Evolutionary conservation across 2,797 vertebrate species (phyloP), one percentile per base, ranked within the genome.

Genomic region (Cyclura pinguis): DNA sequence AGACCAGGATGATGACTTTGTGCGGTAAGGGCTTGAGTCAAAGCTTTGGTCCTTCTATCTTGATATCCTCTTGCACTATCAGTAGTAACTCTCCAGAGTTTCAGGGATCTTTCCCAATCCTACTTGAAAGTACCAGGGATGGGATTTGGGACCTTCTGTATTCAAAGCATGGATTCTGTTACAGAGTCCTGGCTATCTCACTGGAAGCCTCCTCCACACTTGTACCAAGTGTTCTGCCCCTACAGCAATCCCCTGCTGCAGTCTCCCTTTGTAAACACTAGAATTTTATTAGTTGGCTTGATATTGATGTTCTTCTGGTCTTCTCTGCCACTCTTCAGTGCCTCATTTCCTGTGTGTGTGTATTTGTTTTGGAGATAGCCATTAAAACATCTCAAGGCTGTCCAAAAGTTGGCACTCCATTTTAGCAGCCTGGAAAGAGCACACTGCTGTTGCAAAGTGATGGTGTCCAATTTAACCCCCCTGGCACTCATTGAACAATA

Each of bases 331-430:
- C 77, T 85, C 32, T 87, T 77, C 87, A 93, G 83, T 29, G 1
- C 50, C 89, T 92, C 85, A 50, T 32, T 42, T 47, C 76, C 22
- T 29, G 3, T 77, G 84, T 88, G 32, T 1, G 78, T 84, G 88
- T 95, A 84, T 95, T 97, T 96, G 93, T 90, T 94, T 96, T 97
- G 94, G 95, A 97, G 91, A 93, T 88, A 6, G 10, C 89, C 16
- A 73, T 80, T 86, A 50, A 86, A 81, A 76, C 59, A 89, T 77
- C 29, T 1, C 85, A 94, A 93, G 83, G 74, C 13, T 12, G 42
- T 67, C 24, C 57, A 94, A 69, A 92, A 96, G 91, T 81, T 24
- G 0, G 87, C 69, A 80, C 80, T 92, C 83, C 7, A 35, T 90
- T 87, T 88, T 20, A 64, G 81, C 81, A 24, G 88, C n/a, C 52